Percentiles rank a stretch among this genome's conserved stretches.
phyloP scores from a whole-genome alignment of 1,140 invertebrate genomes.

The Drosophila varians region DNA sequence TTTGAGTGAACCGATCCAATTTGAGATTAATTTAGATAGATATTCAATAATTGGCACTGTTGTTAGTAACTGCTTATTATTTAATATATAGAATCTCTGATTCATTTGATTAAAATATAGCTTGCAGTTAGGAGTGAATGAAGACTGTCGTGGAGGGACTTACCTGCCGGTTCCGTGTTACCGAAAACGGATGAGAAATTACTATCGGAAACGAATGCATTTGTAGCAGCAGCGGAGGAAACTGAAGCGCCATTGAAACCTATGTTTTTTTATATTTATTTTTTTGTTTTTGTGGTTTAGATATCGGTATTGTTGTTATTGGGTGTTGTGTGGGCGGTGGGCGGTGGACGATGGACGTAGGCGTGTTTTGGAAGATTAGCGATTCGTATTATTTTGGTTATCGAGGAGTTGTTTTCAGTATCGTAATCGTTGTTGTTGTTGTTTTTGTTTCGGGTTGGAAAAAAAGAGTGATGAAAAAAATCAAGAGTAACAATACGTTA shows the following conservation, averaged over 20 bases:
- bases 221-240: conserved; percentile 86
- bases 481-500: conserved; percentile 79
- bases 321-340: conserved; percentile 35
- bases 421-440: conserved; percentile 50
- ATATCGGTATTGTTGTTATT: conserved; percentile 16
- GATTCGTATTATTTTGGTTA: conserved; percentile 18
- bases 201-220: conserved; percentile 93
- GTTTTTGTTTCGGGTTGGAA: conserved; percentile 47
- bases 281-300: conserved; percentile 40
- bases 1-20: conserved; percentile 4
- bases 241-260: conserved; percentile 85
- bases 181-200: conserved; percentile 94
- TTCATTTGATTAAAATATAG: conserved; percentile 15
- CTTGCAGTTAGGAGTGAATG: conserved; percentile 48
- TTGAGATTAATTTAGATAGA: conserved; percentile 18
- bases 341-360: conserved; percentile 28
- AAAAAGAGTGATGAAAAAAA: conserved; percentile 76
- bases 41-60: conserved; percentile 8
- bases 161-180: conserved; percentile 89
- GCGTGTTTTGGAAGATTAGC: conserved; percentile 35
- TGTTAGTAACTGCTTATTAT: conserved; percentile 26
- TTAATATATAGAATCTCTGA: conserved; percentile 4
- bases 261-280: conserved; percentile 46
- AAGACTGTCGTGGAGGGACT: conserved; percentile 75
- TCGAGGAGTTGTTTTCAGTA: conserved; percentile 38